Base-by-base conservation (phyloP, 2,113 vertebrate species). In the Taurulus bubalis region DNA sequence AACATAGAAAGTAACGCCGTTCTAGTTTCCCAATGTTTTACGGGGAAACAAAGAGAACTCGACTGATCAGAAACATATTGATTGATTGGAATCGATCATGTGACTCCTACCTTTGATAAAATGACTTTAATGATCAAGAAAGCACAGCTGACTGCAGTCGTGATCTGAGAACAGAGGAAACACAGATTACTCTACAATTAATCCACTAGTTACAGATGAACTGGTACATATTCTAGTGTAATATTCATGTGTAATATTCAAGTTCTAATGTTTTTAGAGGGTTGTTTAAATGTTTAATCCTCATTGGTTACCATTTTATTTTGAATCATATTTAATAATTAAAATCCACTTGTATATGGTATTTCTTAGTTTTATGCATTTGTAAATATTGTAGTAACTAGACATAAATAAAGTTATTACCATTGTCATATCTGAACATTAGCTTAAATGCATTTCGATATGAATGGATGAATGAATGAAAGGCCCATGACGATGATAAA, bases 91-190 rank as follows among this genome's bases (percentile, higher is more conserved):
- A n/a, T n/a, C n/a, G n/a, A n/a, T n/a, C n/a, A n/a, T n/a, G n/a
- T n/a, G 5, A 53, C 24, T 69, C 91, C 69, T 95, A 99, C 98
- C 97, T 98, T 97, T 79, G 98, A 98, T 83, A 98, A 91, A 94
- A 99, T 96, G 74, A 99, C 98, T 96, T 99, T 99, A 71, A 92
- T 94, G 71, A 99, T 96, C 86, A 99, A 92, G 94, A 99, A 99
- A 85, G 95, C 97, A 94, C 96, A 97, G 93, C 97, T 96, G 94
- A 95, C 93, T 77, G 96, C 95, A 60, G 98, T 99, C 51, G 96
- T 98, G 90, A 99, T 93, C 98, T 99, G 95, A 68, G 94, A 60
- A 3, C n/a, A 38, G 8, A 72, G 24, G 12, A 65, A 8, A 58
- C 15, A 18, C 8, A 1, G 0, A 40, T 75, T 7, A 82, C 2